phyloP scores from a whole-genome alignment of 2,113 vertebrate genomes.

The Hypanus sabinus region DNA sequence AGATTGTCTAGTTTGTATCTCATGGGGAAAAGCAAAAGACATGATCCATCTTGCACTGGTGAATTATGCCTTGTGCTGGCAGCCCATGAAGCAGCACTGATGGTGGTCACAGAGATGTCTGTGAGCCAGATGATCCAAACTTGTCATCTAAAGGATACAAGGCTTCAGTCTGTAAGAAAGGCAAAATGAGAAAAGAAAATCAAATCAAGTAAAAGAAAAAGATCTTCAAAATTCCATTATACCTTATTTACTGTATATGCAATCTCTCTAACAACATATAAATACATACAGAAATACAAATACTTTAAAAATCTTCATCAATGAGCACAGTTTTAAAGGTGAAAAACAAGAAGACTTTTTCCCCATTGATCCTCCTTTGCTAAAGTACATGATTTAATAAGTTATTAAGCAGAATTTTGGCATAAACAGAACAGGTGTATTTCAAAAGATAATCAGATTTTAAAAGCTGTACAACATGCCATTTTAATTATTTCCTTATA shows the following conservation, averaged over 20 bases:
- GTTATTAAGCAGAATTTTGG: not conserved
- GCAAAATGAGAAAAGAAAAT: not conserved
- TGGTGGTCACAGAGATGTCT: not conserved
- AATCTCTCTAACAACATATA: not conserved
- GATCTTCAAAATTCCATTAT: not conserved
- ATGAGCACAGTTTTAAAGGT: not conserved
- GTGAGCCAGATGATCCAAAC: not conserved
- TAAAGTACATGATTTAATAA: not conserved
- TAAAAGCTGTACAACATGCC: not conserved
- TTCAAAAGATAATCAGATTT: not conserved
- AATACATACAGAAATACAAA: not conserved
- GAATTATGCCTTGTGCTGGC: not conserved
- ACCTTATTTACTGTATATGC: not conserved
- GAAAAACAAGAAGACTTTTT: not conserved
- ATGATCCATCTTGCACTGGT: conserved; percentile 14
- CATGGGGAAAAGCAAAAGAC: not conserved
- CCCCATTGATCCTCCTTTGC: not conserved
- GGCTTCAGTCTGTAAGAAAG: not conserved
- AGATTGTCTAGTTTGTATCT: not conserved
- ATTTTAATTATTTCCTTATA: not conserved
- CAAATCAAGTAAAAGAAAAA: not conserved
- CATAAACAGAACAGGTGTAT: not conserved
- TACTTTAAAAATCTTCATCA: not conserved
- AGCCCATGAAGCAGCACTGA: not conserved
- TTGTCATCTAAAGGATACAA: not conserved